Conservation (phyloP, 2,888 invertebrate genomes). For the Aspidiotus destructor region DNA sequence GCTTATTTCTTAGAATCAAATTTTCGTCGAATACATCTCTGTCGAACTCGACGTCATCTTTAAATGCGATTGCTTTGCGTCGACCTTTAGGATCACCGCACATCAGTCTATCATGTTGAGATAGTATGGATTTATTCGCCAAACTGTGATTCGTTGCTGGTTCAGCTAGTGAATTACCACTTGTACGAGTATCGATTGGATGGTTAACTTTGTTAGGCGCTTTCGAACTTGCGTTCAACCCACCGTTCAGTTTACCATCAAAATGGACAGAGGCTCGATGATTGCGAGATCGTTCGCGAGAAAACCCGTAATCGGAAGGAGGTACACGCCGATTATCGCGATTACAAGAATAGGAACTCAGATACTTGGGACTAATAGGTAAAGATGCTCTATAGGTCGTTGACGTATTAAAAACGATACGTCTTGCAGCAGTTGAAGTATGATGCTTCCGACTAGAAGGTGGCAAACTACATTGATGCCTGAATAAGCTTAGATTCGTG, state of each 20-base stretch:
- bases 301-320: conserved; percentile 10
- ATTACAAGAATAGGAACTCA: conserved; percentile 9
- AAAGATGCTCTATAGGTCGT: conserved; percentile 1
- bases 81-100: background rate
- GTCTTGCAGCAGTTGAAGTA: conserved; percentile 7
- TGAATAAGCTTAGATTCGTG: conserved; percentile 2
- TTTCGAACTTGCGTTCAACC: background rate
- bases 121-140: background rate
- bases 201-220: background rate
- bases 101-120: background rate
- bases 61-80: conserved; percentile 9
- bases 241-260: background rate
- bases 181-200: background rate
- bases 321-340: conserved; percentile 17
- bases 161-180: background rate
- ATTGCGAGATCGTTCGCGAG: background rate
- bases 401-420: conserved; percentile 12
- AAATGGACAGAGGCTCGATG: background rate
- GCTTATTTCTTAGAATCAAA: conserved; percentile 34
- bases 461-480: conserved; percentile 10
- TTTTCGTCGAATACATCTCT: conserved; percentile 34
- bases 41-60: conserved; percentile 14
- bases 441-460: background rate
- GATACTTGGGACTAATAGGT: background rate
- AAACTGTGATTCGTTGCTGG: background rate